Base-by-base conservation (phyloP, 2,888 invertebrate species). In the Tachystola acroxantha region DNA sequence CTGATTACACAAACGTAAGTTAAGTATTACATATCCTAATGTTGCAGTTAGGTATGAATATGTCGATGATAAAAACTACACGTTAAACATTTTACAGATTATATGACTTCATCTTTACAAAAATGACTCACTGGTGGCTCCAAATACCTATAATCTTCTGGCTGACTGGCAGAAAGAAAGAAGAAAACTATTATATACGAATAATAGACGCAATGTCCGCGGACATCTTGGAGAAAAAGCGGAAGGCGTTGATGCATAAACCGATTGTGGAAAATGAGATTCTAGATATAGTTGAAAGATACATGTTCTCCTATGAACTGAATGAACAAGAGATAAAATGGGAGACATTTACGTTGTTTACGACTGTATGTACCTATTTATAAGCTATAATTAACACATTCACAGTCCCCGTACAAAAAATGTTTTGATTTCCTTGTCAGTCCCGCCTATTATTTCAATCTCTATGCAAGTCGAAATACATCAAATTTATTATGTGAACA, bases 111-210 rank as follows among this genome's bases (percentile, higher is more conserved):
- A 53, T 77, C 1, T 80, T 75, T 45, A 45, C 49, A 9, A 73
- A 64, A 39, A 80, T 80, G 66, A 73, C 74, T 0, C 55, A 51
- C 34, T 81, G 79, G 78, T 82, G 79, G 79, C 55, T 77, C 0
- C 78, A 76, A 25, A 59, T 80, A 29, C 80, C 81, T 0, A 0
- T 74, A 0, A 41, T 81, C 1, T 72, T 54, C 43, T 72, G 73
- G 65, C 7, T 75, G 3, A 36, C 57, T 0, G 77, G 77, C 1
- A 50, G 39, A 3, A 54, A 55, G 34, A 56, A 45, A 11, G 45
- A 31, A n/a, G 60, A 75, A 7, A 36, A 54, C 1, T 36, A 59
- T 25, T 66, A 40, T 22, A 1, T 46, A 0, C 54, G 58, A 22
- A 3, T 60, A 1, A 19, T 73, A 0, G 51, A 72, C 25, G 64